These are phyloP conservation scores for Dunckerocampus dactyliophorus DNA, from an alignment of 2,113 vertebrate genomes.

Conservation along the genomic window DNA sequence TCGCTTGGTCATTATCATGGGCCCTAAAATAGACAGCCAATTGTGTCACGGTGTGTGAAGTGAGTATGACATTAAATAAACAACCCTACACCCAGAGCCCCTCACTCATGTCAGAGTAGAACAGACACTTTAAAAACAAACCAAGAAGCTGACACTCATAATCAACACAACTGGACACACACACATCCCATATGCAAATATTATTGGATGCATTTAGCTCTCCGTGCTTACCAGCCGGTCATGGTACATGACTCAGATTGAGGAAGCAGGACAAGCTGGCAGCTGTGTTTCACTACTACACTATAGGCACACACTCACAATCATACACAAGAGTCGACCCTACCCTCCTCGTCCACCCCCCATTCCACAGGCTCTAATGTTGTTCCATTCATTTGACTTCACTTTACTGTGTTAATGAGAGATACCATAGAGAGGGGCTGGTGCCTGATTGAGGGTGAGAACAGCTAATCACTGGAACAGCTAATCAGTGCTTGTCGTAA, in stretches of 20 bases:
- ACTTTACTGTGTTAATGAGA: slow-evolving; percentile 61
- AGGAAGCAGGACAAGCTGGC: slow-evolving; percentile 52
- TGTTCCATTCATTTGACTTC: slow-evolving; percentile 62
- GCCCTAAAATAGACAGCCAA: slow-evolving; percentile 62
- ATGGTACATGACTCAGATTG: slow-evolving; percentile 62
- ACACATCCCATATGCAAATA: slow-evolving; percentile 17
- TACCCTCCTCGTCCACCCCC: slow-evolving; percentile 23
- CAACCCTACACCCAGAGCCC: slow-evolving; percentile 44
- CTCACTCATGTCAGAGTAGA: slow-evolving; percentile 32
- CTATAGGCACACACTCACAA: slow-evolving; percentile 21
- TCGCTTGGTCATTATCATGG: slow-evolving; percentile 65
- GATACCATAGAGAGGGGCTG: slow-evolving; percentile 43
- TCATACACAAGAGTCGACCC: slow-evolving; percentile 32
- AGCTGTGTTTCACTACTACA: slow-evolving; percentile 52
- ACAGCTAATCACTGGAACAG: slow-evolving; percentile 67
- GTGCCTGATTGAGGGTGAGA: slow-evolving; percentile 63
- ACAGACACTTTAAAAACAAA: slow-evolving; percentile 39
- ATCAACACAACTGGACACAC: slow-evolving; percentile 10
- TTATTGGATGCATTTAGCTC: slow-evolving; percentile 56
- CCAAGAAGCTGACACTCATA: slow-evolving; percentile 6
- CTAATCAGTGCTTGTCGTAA: slow-evolving; percentile 71
- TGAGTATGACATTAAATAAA: slow-evolving; percentile 68
- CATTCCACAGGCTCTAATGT: slow-evolving; percentile 44
- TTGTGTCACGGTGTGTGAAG: slow-evolving; percentile 60
- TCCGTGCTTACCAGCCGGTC: slow-evolving; percentile 50